These are phyloP conservation scores for Drosophila kohkoa DNA, from an alignment of 1,140 invertebrate species.

Conservation along the genomic window DNA sequence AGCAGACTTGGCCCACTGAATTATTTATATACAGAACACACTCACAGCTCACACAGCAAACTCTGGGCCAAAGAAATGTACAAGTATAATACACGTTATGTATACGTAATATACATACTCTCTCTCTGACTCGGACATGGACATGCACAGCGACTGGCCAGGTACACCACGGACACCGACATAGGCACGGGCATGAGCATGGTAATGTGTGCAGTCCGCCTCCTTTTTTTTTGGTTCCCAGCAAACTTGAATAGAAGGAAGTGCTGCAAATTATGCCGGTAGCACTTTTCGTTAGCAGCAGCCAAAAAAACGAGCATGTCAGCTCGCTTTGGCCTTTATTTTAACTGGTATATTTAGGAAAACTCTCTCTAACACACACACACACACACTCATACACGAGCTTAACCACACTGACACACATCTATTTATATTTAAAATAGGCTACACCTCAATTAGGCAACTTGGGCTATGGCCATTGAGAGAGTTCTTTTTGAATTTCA, in stretches of 20 bases:
- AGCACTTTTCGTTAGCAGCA: constrained; percentile 55
- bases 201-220: constrained; percentile 29
- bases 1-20: constrained; percentile 74
- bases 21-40: constrained; percentile 66
- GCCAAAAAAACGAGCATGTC: constrained; percentile 35
- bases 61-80: constrained; percentile 33
- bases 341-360: constrained; percentile 36
- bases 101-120: constrained; percentile 12
- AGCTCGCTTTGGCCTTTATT: constrained; percentile 47
- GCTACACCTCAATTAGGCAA: constrained; percentile 33
- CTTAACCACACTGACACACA: constrained; percentile 8
- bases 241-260: constrained; percentile 53
- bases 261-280: constrained; percentile 59
- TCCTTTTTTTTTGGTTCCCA: neutral
- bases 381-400: neutral
- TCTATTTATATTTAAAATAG: constrained; percentile 41
- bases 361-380: neutral
- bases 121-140: neutral
- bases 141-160: neutral
- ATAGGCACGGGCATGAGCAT: constrained; percentile 22
- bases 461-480: constrained; percentile 29
- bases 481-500: constrained; percentile 37
- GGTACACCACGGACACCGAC: constrained; percentile 8
- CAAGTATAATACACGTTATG: constrained; percentile 33
- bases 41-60: neutral